These are phyloP conservation scores for Microtus richardsoni DNA, from an alignment of 2,113 vertebrate species.

Conservation along the genomic window DNA sequence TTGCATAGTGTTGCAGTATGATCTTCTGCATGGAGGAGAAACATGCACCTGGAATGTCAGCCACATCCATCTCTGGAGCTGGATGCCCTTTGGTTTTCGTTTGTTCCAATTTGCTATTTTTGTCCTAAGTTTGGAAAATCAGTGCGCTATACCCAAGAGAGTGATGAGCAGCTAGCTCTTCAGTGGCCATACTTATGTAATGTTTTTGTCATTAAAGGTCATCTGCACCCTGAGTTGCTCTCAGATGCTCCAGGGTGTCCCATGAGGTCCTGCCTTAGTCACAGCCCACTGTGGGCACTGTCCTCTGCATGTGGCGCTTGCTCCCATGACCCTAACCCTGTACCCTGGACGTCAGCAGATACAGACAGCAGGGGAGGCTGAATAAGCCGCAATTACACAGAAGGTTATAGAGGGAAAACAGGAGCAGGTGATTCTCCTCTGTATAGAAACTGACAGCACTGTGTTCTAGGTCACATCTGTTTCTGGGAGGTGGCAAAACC, in stretches of 20 bases:
- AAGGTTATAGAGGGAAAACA: background rate
- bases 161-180: background rate
- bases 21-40: background rate
- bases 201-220: background rate
- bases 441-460: slow-evolving; percentile 1
- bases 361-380: background rate
- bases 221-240: background rate
- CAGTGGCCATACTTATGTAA: background rate
- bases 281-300: background rate
- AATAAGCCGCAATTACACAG: background rate
- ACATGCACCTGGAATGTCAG: background rate
- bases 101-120: slow-evolving; percentile 1
- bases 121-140: slow-evolving; percentile 31
- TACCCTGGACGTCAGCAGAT: background rate
- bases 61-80: background rate
- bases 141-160: background rate
- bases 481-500: background rate
- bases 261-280: background rate
- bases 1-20: background rate
- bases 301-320: background rate
- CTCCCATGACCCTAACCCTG: background rate
- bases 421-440: background rate
- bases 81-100: background rate
- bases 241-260: rapidly evolving
- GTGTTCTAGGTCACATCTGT: slow-evolving; percentile 53